Conservation (phyloP, 2,888 invertebrate species). For the Seira ritae region DNA sequence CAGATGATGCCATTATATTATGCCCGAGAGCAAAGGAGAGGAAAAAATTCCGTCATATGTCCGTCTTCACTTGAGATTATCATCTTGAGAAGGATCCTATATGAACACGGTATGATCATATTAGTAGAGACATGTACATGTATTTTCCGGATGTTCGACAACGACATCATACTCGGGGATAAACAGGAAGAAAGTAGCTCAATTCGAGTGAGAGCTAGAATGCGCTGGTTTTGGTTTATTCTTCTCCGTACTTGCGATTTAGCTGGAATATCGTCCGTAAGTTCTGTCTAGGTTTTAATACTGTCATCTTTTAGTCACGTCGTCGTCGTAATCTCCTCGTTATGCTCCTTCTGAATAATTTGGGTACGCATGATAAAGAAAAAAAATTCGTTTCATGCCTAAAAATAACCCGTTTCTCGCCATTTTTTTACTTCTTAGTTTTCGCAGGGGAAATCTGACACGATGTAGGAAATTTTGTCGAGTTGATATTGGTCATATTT, state of each 20-base stretch:
- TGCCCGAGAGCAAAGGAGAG: neutral
- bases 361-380: slow-evolving; percentile 59
- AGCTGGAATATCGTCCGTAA: too few species aligned
- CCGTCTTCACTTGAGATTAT: slow-evolving; percentile 18
- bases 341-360: slow-evolving; percentile 48
- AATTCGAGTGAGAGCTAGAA: neutral
- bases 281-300: too few species aligned
- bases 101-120: neutral
- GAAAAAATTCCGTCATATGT: slow-evolving; percentile 37
- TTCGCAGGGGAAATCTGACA: too few species aligned
- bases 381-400: slow-evolving; percentile 19
- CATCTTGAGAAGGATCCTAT: slow-evolving; percentile 1
- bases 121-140: too few species aligned
- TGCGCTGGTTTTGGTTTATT: too few species aligned
- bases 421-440: too few species aligned
- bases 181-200: slow-evolving; percentile 32
- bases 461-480: too few species aligned
- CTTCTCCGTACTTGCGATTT: too few species aligned
- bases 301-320: too few species aligned
- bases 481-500: too few species aligned
- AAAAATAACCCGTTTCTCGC: neutral
- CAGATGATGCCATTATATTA: neutral
- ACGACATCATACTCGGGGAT: neutral
- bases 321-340: neutral
- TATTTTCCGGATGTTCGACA: neutral